A percentile compares a stretch with the other conserved stretches of the same genome.
phyloP scores from a whole-genome alignment of 2,113 vertebrate genomes.

The Ancistrus triradiatus region DNA sequence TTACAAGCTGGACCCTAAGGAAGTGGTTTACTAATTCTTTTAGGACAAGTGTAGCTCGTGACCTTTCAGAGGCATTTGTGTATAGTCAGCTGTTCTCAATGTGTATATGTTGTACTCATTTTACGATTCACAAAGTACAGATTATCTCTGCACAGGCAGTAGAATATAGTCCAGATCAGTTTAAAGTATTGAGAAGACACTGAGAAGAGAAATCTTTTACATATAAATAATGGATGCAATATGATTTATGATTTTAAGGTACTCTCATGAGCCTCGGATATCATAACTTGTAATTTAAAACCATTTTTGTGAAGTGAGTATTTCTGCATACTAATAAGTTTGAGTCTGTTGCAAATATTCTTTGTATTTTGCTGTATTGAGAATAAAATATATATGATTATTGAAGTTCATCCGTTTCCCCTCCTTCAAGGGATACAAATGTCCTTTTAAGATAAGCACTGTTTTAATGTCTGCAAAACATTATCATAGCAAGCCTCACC shows the following conservation, averaged over 20 bases:
- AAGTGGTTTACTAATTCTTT: neutral
- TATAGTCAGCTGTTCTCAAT: constrained; percentile 61
- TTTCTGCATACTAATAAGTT: constrained; percentile 91
- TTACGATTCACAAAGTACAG: constrained; percentile 56
- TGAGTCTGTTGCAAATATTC: constrained; percentile 98
- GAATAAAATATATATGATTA: constrained; percentile 85
- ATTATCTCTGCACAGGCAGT: constrained; percentile 62
- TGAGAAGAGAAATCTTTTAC: constrained; percentile 31
- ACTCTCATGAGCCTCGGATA: constrained; percentile 82
- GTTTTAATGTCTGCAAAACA: no score
- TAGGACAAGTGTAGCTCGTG: constrained; percentile 20
- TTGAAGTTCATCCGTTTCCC: neutral
- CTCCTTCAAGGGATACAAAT: neutral
- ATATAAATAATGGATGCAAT: constrained; percentile 75
- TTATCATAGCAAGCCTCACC: no score
- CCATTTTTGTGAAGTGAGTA: constrained; percentile 96
- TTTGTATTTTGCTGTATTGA: constrained; percentile 99
- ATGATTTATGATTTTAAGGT: constrained; percentile 82
- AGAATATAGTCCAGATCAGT: constrained; percentile 60
- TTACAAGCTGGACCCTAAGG: neutral
- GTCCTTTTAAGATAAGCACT: no score
- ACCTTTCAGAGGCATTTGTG: constrained; percentile 66
- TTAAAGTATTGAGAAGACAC: constrained; percentile 66
- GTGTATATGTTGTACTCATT: constrained; percentile 67
- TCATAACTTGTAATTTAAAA: constrained; percentile 74